phyloP scores from a whole-genome alignment of 1,140 invertebrate genomes.

The Chymomyza costata region DNA sequence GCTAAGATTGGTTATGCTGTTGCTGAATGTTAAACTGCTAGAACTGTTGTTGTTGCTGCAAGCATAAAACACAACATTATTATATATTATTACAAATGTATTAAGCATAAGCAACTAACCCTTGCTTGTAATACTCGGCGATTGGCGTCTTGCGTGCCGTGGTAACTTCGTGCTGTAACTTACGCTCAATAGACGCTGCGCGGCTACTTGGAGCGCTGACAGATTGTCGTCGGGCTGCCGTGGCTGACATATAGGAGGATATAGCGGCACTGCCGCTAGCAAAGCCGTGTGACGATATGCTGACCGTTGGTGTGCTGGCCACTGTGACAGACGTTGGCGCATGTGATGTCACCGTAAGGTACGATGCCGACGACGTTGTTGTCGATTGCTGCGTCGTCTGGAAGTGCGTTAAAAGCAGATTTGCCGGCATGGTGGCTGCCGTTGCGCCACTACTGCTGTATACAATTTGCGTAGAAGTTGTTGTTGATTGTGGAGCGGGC shows the following conservation, averaged over 20 bases:
- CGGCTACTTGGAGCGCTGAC: constrained; percentile 63
- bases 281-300: constrained; percentile 60
- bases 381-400: constrained; percentile 29
- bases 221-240: constrained; percentile 53
- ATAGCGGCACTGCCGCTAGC: constrained; percentile 51
- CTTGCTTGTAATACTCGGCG: constrained; percentile 60
- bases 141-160: constrained; percentile 37
- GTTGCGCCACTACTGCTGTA: constrained; percentile 27
- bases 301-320: constrained; percentile 45
- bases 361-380: constrained; percentile 17
- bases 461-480: constrained; percentile 54
- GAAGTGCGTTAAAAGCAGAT: constrained; percentile 43
- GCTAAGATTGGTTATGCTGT: constrained; percentile 26
- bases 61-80: too few relatives aligned
- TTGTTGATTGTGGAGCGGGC: constrained; percentile 42
- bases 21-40: constrained; percentile 23
- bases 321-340: constrained; percentile 16
- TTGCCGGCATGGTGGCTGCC: constrained; percentile 18
- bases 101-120: constrained; percentile 27
- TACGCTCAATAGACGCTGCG: constrained; percentile 60
- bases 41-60: constrained; percentile 13
- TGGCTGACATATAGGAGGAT: constrained; percentile 52
- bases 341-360: constrained; percentile 27
- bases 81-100: too few relatives aligned
- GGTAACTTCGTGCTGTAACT: constrained; percentile 34